Percentiles rank a stretch among this genome's conserved stretches.
phyloP scores from a whole-genome alignment of 2,888 invertebrate species.

The Oasisia sp. region DNA sequence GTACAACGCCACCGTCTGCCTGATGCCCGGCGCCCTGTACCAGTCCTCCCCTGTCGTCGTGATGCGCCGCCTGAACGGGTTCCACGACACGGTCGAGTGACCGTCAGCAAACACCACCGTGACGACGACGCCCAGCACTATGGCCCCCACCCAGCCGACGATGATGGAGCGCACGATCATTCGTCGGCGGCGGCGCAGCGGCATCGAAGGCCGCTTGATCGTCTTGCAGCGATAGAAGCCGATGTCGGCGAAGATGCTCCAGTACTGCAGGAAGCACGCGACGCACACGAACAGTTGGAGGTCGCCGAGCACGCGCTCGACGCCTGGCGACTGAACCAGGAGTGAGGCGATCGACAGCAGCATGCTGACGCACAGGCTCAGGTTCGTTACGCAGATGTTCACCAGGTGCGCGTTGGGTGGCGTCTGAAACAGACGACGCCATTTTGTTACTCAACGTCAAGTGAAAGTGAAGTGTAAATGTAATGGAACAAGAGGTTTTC shows the following conservation, averaged over 20 bases:
- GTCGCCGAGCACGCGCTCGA: not conserved
- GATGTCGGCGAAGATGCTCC: constrained; percentile 57
- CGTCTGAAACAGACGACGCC: constrained; percentile 39
- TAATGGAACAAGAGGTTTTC: no score
- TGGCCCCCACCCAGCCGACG: constrained; percentile 52
- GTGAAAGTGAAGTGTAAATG: not conserved
- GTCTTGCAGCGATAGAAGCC: constrained; percentile 51
- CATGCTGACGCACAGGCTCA: constrained; percentile 51
- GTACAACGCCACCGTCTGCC: constrained; percentile 39
- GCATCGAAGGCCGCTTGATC: constrained; percentile 49
- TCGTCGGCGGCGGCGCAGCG: constrained; percentile 45
- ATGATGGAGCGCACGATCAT: constrained; percentile 54
- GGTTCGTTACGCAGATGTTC: constrained; percentile 58
- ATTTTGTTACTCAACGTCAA: not conserved
- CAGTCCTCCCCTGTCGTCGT: not conserved
- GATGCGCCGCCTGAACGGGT: constrained; percentile 33
- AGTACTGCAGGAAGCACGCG: constrained; percentile 56
- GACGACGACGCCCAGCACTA: constrained; percentile 47
- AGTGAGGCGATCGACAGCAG: constrained; percentile 48
- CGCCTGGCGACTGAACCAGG: constrained; percentile 25
- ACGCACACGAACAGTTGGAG: constrained; percentile 54
- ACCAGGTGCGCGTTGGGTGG: constrained; percentile 60
- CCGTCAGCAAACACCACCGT: constrained; percentile 47
- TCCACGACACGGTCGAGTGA: constrained; percentile 37
- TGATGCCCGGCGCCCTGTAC: not conserved